These are phyloP conservation scores for Monopterus albus DNA, from an alignment of 2,113 vertebrate genomes.

Conservation along the genomic window DNA sequence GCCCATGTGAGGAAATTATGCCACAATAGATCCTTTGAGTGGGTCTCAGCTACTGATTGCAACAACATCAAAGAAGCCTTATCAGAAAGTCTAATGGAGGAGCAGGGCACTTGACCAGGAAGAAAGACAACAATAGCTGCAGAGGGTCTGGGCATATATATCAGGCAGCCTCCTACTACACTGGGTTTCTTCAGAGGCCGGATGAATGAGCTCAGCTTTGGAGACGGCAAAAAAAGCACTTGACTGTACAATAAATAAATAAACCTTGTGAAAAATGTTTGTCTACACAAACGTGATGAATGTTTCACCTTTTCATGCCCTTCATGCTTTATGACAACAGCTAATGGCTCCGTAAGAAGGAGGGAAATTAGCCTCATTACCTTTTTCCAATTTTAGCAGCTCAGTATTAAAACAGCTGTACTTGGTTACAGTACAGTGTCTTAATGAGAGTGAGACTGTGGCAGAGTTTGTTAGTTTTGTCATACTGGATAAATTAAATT, in stretches of 20 bases:
- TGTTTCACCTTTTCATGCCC: background rate
- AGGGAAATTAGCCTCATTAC: background rate
- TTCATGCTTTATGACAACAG: too few species aligned
- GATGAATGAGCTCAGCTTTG: conserved; percentile 28
- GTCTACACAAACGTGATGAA: background rate
- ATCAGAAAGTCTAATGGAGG: conserved; percentile 80
- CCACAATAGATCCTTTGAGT: conserved; percentile 62
- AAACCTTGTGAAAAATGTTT: conserved; percentile 1
- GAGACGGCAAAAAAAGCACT: background rate
- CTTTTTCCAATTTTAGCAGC: background rate
- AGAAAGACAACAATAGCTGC: conserved; percentile 53
- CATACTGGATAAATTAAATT: conserved; percentile 22
- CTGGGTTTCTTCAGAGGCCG: background rate
- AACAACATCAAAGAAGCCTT: conserved; percentile 75
- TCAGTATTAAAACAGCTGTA: background rate
- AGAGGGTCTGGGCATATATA: conserved; percentile 55
- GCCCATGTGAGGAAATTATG: conserved; percentile 40
- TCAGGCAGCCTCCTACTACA: conserved; percentile 25
- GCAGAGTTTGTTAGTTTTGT: conserved; percentile 16
- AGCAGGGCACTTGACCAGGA: conserved; percentile 66
- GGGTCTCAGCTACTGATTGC: conserved; percentile 61
- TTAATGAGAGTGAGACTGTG: conserved; percentile 18
- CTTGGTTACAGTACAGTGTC: background rate
- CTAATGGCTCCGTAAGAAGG: background rate
- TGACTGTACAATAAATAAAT: background rate